Percentiles rank a stretch among this genome's conserved stretches.
Conservation (phyloP, 2,888 invertebrate species). For the Pristionchus maxplancki region DNA sequence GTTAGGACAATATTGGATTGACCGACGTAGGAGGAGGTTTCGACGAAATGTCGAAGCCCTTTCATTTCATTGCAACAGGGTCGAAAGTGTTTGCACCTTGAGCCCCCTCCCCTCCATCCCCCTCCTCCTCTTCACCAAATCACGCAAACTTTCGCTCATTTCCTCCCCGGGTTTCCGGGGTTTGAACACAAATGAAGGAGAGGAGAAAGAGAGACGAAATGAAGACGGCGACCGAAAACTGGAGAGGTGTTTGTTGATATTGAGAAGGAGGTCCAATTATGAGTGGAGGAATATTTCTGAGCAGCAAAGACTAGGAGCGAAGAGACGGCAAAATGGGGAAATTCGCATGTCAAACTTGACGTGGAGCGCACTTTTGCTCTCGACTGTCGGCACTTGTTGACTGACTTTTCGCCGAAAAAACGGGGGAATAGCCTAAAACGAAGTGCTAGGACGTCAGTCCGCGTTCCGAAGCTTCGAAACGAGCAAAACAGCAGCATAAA, state of each 20-base stretch:
- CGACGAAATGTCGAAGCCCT: not conserved
- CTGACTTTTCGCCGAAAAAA: slow-evolving; percentile 19
- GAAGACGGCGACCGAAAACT: not conserved
- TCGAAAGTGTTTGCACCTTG: slow-evolving; percentile 9
- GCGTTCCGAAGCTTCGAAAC: not conserved
- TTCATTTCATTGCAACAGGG: not conserved
- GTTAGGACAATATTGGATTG: slow-evolving; percentile 28
- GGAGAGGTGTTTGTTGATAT: not conserved
- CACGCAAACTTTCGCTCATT: slow-evolving; percentile 42
- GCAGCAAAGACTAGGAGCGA: not conserved
- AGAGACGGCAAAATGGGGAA: not conserved
- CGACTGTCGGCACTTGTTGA: slow-evolving; percentile 17
- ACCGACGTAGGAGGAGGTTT: not conserved
- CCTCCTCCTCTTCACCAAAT: not conserved
- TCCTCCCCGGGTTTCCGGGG: slow-evolving; percentile 19
- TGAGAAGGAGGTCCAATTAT: not conserved
- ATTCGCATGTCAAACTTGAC: slow-evolving; percentile 7
- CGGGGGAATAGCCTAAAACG: not conserved
- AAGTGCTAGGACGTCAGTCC: not conserved
- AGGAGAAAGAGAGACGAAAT: not conserved
- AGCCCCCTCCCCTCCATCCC: slow-evolving; percentile 15
- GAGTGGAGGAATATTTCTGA: not conserved
- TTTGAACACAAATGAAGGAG: slow-evolving; percentile 4
- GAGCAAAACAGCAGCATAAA: not conserved
- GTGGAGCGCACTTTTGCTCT: not conserved